Evolutionary conservation across 1,140 invertebrate species (phyloP), one percentile per base, ranked within the genome.

Genomic region (Zaprionus nigranus): DNA sequence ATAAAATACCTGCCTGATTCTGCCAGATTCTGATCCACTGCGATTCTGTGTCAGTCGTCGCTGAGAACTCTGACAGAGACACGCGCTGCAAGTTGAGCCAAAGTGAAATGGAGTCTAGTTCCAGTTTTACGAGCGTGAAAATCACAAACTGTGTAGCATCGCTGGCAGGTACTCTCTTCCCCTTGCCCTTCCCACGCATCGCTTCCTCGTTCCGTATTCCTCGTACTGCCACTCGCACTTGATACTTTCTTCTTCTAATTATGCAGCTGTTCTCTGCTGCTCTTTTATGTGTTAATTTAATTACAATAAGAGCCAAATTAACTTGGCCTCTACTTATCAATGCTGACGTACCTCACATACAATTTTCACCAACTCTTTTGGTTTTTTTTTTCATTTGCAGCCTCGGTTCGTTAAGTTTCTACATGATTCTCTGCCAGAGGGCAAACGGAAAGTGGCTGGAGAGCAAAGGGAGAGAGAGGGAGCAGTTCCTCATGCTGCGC

Each of bases 281-380:
- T 51, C 76, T 78, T 68, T 82, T 78, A 78, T 85, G 86, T 79
- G 73, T 90, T 90, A 85, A 90, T 90, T 90, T 75, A 90, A 90
- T 90, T 90, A 90, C 49, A 88, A 90, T 88, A 88, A 88, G 85
- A 82, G 78, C 75, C 70, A 90, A 90, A 90, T 90, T 82, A 90
- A 85, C 82, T 74, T 49, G 71, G 61, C 65, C 49, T 64, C 69
- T 67, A 76, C 64, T 80, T 85, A 90, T 90, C 85, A 88, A 81
- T 81, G 81, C 54, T 15, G 24, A 24, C 51, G 51, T 54, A 60
- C 61, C 49, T 40, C 40, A 12, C 22, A 43, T 20, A 24, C 61
- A 40, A 53, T 63, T 61, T 70, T 62, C 68, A 57, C 58, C 51
- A 71, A 67, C 62, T 66, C 40, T 7, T 43, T 60, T 60, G 20